phyloP scores from a whole-genome alignment of 1,140 invertebrate species.

The Drosophila mojavensis region DNA sequence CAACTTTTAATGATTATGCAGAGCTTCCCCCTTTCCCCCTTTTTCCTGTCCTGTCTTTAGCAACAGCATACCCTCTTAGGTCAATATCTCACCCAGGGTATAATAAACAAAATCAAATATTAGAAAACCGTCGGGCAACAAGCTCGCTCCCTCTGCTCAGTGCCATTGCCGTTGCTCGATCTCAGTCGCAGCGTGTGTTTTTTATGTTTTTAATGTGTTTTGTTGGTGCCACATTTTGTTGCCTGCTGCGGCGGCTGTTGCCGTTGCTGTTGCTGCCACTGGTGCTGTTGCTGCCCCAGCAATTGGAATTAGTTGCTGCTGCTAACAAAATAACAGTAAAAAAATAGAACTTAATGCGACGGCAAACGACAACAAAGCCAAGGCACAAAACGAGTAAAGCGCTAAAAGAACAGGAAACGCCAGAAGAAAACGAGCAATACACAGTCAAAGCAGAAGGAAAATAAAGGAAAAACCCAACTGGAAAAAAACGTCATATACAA shows the following conservation, averaged over 20 bases:
- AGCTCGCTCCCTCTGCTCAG: not conserved
- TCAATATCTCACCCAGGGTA: no score
- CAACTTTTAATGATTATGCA: no score
- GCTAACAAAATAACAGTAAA: constrained; percentile 48
- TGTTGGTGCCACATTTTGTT: constrained; percentile 36
- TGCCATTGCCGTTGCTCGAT: not conserved
- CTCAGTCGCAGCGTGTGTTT: constrained; percentile 34
- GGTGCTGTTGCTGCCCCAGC: constrained; percentile 33
- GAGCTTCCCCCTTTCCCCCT: no score
- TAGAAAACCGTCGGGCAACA: constrained; percentile 38
- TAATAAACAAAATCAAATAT: constrained; percentile 64
- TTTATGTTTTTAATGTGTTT: constrained; percentile 55
- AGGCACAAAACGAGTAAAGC: constrained; percentile 4
- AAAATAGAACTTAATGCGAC: constrained; percentile 39
- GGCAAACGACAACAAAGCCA: constrained; percentile 35
- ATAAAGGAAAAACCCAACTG: not conserved
- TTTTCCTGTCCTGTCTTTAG: no score
- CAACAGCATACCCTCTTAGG: no score
- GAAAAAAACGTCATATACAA: constrained; percentile 31
- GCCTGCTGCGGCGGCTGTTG: constrained; percentile 9
- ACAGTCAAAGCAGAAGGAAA: not conserved
- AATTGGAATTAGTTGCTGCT: constrained; percentile 51
- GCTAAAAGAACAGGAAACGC: constrained; percentile 19
- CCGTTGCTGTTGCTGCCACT: constrained; percentile 1
- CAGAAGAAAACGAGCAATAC: not conserved